Percentiles rank a stretch among this genome's conserved stretches.
Conservation (phyloP, 2,888 invertebrate species). For the Coremacera marginata region DNA sequence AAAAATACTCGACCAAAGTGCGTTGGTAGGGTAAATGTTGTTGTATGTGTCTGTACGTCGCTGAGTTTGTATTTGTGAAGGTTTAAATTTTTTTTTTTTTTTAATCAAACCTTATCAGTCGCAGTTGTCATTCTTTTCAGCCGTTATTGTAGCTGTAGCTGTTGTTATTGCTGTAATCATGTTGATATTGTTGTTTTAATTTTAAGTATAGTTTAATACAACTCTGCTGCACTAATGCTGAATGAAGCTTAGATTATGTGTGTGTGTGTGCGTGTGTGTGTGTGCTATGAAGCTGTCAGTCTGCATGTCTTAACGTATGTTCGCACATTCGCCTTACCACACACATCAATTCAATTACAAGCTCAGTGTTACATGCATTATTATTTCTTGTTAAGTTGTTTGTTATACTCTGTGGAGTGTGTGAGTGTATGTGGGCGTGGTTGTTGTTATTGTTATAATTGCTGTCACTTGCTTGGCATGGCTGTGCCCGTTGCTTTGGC, state of each 20-base stretch:
- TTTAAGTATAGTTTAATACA: background rate
- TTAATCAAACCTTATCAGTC: background rate
- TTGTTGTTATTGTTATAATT: slow-evolving; percentile 19
- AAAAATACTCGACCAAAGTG: too few relatives aligned
- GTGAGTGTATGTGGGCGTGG: background rate
- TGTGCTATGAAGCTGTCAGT: too few relatives aligned
- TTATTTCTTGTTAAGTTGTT: slow-evolving; percentile 18
- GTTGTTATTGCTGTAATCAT: background rate
- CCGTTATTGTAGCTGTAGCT: background rate
- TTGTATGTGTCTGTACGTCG: background rate
- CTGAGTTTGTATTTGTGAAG: background rate
- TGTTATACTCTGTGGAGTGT: background rate
- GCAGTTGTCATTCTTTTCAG: background rate
- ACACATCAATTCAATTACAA: background rate
- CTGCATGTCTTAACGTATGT: too few relatives aligned
- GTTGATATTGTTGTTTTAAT: background rate
- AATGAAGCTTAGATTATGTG: background rate
- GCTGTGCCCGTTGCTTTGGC: background rate
- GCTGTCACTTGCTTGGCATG: slow-evolving; percentile 34
- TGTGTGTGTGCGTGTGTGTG: background rate
- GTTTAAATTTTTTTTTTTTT: background rate
- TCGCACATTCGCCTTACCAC: background rate
- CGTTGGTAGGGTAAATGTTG: background rate
- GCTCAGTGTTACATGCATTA: background rate
- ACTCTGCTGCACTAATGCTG: background rate